Evolutionary conservation across 2,113 vertebrate genomes (phyloP), one percentile per base, ranked within the genome.

Genomic region (Craseonycteris thonglongyai): DNA sequence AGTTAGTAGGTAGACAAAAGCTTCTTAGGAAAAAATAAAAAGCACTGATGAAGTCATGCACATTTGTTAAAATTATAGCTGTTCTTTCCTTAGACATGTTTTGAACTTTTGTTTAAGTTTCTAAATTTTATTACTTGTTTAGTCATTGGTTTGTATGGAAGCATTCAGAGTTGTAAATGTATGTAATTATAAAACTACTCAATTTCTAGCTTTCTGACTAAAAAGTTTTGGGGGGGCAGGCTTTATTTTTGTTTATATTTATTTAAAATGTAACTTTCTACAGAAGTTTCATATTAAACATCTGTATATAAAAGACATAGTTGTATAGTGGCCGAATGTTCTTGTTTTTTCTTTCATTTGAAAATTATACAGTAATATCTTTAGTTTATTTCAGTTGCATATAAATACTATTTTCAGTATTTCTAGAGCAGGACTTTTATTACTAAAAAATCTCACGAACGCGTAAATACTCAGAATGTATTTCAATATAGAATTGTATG

Each of bases 211-310:
- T 76, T 83, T 81, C 15, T 90, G 24, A 56, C 11, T 63, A 38
- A 91, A 94, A 58, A 68, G 13, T 18, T 54, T 74, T 84, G 80
- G 28, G 45, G 18, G 18, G 35, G 30, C 7, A 66, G 90, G 58
- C 26, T 93, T 95, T 94, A 66, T 76, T 83, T 95, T 91, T 87
- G 14, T 49, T 92, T 91, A 19, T 78, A n/a, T 92, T 75, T 86
- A 59, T 79, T 79, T 92, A 92, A 87, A 86, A 80, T 84, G 7
- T 2, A 61, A 33, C 11, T 91, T 69, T 91, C n/a, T 49, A 3
- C 81, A 45, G 54, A 45, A 69, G 51, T 93, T 91, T 88, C 19
- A 83, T 90, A 71, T 2, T 51, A 86, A 74, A 54, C 24, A 54
- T 69, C 33, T 94, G 0, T 82, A 90, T n/a, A 68, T 82, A 88